Evolutionary conservation across 2,888 invertebrate species (phyloP).

Genomic region (Melinaea menophilus): DNA sequence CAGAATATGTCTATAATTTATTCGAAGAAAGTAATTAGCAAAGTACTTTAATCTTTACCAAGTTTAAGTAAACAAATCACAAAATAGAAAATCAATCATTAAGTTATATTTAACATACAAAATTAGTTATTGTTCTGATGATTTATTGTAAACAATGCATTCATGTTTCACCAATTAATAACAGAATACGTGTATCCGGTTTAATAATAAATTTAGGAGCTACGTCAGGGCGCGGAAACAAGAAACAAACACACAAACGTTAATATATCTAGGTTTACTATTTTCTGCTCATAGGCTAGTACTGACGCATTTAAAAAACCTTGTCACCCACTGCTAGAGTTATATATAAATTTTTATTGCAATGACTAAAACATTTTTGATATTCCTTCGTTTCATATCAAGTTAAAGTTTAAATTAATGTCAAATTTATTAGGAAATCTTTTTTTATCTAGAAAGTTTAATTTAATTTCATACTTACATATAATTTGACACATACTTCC

Average conservation of each 20-base stretch:
- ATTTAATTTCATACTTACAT: neutral
- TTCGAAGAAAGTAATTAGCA: constrained; percentile 11
- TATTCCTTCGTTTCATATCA: neutral
- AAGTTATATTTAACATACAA: too few relatives aligned
- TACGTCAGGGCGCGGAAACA: constrained; percentile 29
- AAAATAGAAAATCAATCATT: too few relatives aligned
- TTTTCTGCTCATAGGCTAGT: constrained; percentile 36
- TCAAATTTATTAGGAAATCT: too few relatives aligned
- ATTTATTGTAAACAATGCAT: too few relatives aligned
- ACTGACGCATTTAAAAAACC: constrained; percentile 35
- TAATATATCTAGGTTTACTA: constrained; percentile 31
- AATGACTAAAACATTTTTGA: neutral
- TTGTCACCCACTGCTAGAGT: constrained; percentile 17
- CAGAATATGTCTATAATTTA: neutral
- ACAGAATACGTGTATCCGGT: constrained; percentile 4
- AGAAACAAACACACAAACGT: constrained; percentile 27
- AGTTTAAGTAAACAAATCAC: too few relatives aligned
- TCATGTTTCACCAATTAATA: neutral
- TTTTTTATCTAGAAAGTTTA: too few relatives aligned
- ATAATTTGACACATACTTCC: neutral
- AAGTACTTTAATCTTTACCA: too few relatives aligned
- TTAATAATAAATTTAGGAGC: constrained; percentile 17
- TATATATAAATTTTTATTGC: neutral
- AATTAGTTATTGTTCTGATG: too few relatives aligned
- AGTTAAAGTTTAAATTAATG: too few relatives aligned